phyloP scores from a whole-genome alignment of 2,888 invertebrate genomes.

The Acholoe squamosa region DNA sequence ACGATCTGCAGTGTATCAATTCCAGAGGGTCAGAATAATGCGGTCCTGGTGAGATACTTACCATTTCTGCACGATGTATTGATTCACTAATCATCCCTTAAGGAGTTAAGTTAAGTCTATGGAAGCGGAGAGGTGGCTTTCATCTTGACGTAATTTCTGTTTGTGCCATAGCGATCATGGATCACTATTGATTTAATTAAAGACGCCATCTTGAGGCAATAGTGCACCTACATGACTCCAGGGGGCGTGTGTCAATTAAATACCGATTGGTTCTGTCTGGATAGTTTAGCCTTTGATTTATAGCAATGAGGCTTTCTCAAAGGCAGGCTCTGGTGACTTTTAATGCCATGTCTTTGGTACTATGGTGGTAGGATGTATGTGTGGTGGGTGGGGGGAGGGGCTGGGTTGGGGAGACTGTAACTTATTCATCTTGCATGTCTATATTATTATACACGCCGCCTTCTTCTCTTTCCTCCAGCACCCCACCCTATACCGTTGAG shows the following conservation, averaged over 20 bases:
- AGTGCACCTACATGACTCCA: background rate
- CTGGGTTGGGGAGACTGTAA: background rate
- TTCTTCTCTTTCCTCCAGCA: too few species aligned
- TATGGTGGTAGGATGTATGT: background rate
- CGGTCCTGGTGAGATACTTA: too few species aligned
- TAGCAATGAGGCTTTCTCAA: background rate
- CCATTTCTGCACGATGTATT: too few species aligned
- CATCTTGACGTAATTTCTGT: background rate
- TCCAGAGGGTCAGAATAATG: too few species aligned
- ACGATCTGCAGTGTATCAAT: too few species aligned
- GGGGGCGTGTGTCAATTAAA: slow-evolving; percentile 7
- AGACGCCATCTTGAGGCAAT: background rate
- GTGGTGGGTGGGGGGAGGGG: background rate
- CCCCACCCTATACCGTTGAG: background rate
- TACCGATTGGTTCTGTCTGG: background rate
- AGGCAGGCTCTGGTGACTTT: background rate
- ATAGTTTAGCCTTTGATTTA: background rate
- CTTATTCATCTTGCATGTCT: slow-evolving; percentile 11
- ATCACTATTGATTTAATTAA: slow-evolving; percentile 28
- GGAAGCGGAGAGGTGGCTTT: background rate
- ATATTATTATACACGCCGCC: background rate
- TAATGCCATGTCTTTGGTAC: background rate
- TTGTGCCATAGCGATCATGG: background rate
- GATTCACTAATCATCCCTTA: too few species aligned
- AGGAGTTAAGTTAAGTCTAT: background rate